Evolutionary conservation across 2,888 invertebrate genomes (phyloP), one percentile per base, ranked within the genome.

Genomic region (Leptinotarsa peninsularis): DNA sequence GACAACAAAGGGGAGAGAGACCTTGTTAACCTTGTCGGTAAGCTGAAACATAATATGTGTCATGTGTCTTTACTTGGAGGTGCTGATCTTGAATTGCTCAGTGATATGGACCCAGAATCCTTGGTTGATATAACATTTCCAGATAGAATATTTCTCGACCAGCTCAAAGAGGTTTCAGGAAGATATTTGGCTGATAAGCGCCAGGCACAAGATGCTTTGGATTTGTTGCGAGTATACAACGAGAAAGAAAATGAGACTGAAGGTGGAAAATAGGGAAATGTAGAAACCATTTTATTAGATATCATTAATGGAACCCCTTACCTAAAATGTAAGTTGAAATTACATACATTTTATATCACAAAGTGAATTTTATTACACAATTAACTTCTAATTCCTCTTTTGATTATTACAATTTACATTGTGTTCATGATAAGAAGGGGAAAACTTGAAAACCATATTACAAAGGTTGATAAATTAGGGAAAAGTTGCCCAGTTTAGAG

Each of bases 101-200:
- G 95, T 76, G 95, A 96, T 86, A 96, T 96, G 96, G 96, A 96
- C 89, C 96, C 96, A 10, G 95, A 96, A 81, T 95, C 95, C 79
- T 90, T 96, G 83, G 94, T 94, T 75, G 96, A 96, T 85, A 94
- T 96, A 84, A 92, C 92, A 86, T 91, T 87, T 80, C 93, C 92
- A 81, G 93, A 93, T 86, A 92, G 92, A 86, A 92, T 93, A 82
- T 96, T 96, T 86, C 88, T 94, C 85, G 94, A 94, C 86, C 94
- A 94, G 87, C 90, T 94, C 79, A 94, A 96, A 88, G 95, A 96
- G 89, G 95, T 94, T 49, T 94, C 95, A 83, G 95, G 95, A 85
- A 77, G 86, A 63, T 86, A 84, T 88, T 89, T 95, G 82, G 91
- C 93, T 84, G 96, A 96, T 86, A 95, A 95, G 88, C 91, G 95